These are phyloP conservation scores for Petrosia ficiformis DNA, from an alignment of 37 sponge, comb jelly and placozoan genomes.

Conservation along the genomic window DNA sequence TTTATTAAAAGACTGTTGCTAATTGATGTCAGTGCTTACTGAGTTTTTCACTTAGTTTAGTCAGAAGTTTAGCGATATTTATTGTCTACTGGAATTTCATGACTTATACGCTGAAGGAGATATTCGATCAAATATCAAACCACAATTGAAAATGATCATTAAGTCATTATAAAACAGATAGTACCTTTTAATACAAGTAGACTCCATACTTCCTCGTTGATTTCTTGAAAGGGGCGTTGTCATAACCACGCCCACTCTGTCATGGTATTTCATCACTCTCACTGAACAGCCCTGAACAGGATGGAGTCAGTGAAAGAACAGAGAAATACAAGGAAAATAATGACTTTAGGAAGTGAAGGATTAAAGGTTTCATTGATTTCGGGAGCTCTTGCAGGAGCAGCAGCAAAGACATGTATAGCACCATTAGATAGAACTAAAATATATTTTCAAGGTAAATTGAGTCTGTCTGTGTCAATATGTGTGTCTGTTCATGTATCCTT, in stretches of 20 bases:
- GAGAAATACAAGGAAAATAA: too few species aligned
- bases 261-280: not conserved
- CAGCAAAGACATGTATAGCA: slow-evolving; percentile 55
- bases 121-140: too few species aligned
- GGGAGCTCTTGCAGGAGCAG: slow-evolving; percentile 52
- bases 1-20: too few species aligned
- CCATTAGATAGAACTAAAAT: slow-evolving; percentile 62
- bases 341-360: too few species aligned
- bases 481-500: not conserved
- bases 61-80: too few species aligned
- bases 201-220: not conserved
- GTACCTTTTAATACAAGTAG: not conserved
- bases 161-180: too few species aligned
- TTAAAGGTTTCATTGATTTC: slow-evolving; percentile 9
- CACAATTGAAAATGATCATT: too few species aligned
- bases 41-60: too few species aligned
- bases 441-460: slow-evolving; percentile 29
- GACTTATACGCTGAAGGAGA: too few species aligned
- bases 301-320: not conserved
- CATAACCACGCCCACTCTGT: not conserved
- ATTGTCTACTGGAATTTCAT: too few species aligned
- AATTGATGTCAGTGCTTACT: too few species aligned
- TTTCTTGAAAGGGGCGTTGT: not conserved
- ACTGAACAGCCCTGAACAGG: not conserved
- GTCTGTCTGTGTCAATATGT: not conserved